A percentile compares a stretch with the other conserved stretches of the same genome.
phyloP scores from a whole-genome alignment of 2,113 vertebrate species.

The Esox niger region DNA sequence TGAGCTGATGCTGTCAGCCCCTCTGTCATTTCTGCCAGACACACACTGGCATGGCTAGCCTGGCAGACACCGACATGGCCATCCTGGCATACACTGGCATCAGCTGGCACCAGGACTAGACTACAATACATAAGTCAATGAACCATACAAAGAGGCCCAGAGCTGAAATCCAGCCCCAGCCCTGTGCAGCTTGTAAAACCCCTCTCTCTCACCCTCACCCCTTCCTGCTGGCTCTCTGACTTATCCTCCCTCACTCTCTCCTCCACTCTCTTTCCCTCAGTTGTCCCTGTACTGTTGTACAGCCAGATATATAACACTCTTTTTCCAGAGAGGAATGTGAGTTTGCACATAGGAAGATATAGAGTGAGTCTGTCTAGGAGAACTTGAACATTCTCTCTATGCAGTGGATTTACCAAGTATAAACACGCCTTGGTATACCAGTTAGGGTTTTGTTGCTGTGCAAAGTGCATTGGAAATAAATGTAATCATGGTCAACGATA shows the following conservation, averaged over 20 bases:
- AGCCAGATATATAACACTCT: neutral
- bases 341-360: too few relatives aligned
- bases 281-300: neutral
- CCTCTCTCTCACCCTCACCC: neutral
- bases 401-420: too few relatives aligned
- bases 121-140: conserved; percentile 42
- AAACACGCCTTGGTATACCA: too few relatives aligned
- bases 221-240: neutral
- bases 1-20: neutral
- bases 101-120: conserved; percentile 53
- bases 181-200: conserved; percentile 33
- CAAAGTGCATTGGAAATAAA: too few relatives aligned
- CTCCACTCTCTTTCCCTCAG: neutral
- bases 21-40: conserved; percentile 25
- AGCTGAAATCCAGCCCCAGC: conserved; percentile 59
- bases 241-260: conserved; percentile 4
- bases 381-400: too few relatives aligned
- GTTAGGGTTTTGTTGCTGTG: too few relatives aligned
- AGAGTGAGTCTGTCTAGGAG: too few relatives aligned
- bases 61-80: conserved; percentile 18
- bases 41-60: too few relatives aligned
- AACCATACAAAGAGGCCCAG: conserved; percentile 52
- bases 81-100: conserved; percentile 11
- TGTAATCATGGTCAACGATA: too few relatives aligned
- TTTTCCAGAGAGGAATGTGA: neutral